Evolutionary conservation across 1,140 invertebrate species (phyloP), one percentile per base, ranked within the genome.

Genomic region (Lerema accius): DNA sequence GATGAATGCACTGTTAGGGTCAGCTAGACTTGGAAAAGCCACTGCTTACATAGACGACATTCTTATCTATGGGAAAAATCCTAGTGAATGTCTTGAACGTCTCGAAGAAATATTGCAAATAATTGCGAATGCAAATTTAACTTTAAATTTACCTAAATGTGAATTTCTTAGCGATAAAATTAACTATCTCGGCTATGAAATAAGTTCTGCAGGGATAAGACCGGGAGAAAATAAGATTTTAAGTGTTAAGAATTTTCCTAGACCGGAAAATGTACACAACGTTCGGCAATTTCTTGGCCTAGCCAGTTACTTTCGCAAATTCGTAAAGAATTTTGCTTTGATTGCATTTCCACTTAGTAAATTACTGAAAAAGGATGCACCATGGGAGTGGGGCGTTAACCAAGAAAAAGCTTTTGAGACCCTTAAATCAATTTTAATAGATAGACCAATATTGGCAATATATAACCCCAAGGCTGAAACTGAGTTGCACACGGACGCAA

Each of bases 401-500:
- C 16, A 63, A 15, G 32, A 48, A 26, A 9, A 46, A 16, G 16
- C 61, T 10, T 63, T 63, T 28, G 7, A 46, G 14, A 15, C 6
- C n/a, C 16, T 63, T 6, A 63, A 56, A 19, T 7, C 23, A 16
- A 63, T 19, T 37, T 49, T 63, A 16, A 16, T 63, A 10, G n/a
- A 55, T 17, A 48, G 51, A 13, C 50, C 62, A 10, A 28, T 56
- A 11, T 43, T 63, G 4, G 43, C 62, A 4, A 56, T 49, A 37
- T 63, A 49, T 6, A 11, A 43, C 11, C 42, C 42, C 9, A 17
- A 17, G 5, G 42, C 42, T 17, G n/a, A 17, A 17, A 43, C 42
- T 0, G 42, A 43, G 5, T 1, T 43, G 3, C 42, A 43, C 5
- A 43, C 42, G 1, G 42, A 43, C 7, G 42, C 42, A 5, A 43